Evolutionary conservation across 1,140 invertebrate genomes (phyloP).

Genomic region (Ceratosolen fusciceps): DNA sequence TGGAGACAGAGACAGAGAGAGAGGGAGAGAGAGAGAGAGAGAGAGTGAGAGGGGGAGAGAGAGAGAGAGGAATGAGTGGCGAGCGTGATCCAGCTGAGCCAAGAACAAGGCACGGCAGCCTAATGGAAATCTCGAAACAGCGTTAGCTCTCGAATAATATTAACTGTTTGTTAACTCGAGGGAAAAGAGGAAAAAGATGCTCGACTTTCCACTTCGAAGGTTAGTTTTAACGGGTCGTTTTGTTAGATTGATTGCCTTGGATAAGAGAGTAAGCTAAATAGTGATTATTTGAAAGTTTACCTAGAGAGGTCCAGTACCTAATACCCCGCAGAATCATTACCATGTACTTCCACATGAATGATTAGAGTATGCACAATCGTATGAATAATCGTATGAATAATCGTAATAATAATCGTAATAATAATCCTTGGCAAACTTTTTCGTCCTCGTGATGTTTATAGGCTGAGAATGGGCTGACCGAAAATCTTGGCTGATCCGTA

Average conservation of each 20-base stretch:
- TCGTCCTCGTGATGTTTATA: background rate
- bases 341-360: background rate
- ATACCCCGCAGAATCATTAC: too few species aligned
- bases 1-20: too few species aligned
- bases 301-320: background rate
- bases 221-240: background rate
- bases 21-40: too few species aligned
- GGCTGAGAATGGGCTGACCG: background rate
- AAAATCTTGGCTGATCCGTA: background rate
- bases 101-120: too few species aligned
- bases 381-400: background rate
- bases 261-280: background rate
- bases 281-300: background rate
- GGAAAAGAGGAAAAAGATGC: background rate
- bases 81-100: too few species aligned
- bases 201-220: constrained; percentile 9
- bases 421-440: background rate
- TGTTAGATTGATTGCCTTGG: background rate
- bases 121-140: background rate
- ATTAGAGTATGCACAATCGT: background rate
- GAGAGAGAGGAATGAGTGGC: too few species aligned
- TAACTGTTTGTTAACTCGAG: background rate
- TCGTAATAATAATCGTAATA: background rate
- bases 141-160: background rate
- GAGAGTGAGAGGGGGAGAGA: too few species aligned